A percentile compares a stretch with the other conserved stretches of the same genome.
phyloP scores from a whole-genome alignment of 2,888 invertebrate species.

The Callosobruchus maculatus region DNA sequence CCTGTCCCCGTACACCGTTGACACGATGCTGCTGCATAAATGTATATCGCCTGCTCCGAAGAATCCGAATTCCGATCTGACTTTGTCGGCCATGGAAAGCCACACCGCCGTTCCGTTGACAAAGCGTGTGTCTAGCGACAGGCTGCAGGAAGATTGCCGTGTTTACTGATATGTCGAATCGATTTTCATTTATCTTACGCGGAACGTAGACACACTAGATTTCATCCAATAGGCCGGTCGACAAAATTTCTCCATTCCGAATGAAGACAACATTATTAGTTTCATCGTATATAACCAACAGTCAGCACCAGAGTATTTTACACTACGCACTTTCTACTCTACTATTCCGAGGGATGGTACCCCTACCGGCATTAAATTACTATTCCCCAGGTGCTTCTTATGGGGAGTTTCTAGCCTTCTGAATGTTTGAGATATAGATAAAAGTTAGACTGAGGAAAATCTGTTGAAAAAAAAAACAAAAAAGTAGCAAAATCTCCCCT shows the following conservation, averaged over 20 bases:
- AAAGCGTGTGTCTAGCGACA: background rate
- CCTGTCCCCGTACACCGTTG: background rate
- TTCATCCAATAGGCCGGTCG: background rate
- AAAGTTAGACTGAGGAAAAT: too few species aligned
- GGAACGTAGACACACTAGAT: background rate
- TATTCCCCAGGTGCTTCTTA: too few species aligned
- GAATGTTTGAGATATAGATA: too few species aligned
- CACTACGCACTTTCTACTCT: too few species aligned
- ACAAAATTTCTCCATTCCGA: background rate
- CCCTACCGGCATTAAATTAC: too few species aligned
- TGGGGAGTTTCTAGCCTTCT: too few species aligned
- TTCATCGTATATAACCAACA: too few species aligned
- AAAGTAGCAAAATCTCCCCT: too few species aligned
- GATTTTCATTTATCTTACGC: background rate
- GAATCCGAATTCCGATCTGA: background rate
- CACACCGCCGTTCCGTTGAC: background rate
- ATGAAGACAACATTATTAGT: too few species aligned
- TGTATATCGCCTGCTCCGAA: background rate
- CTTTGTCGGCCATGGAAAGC: background rate
- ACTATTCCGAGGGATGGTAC: too few species aligned
- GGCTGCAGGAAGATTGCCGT: background rate
- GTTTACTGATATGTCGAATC: background rate
- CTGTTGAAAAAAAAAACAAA: too few species aligned
- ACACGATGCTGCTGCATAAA: background rate
- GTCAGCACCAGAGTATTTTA: too few species aligned